phyloP scores from a whole-genome alignment of 2,888 invertebrate genomes.

The Oscheius sp. region DNA sequence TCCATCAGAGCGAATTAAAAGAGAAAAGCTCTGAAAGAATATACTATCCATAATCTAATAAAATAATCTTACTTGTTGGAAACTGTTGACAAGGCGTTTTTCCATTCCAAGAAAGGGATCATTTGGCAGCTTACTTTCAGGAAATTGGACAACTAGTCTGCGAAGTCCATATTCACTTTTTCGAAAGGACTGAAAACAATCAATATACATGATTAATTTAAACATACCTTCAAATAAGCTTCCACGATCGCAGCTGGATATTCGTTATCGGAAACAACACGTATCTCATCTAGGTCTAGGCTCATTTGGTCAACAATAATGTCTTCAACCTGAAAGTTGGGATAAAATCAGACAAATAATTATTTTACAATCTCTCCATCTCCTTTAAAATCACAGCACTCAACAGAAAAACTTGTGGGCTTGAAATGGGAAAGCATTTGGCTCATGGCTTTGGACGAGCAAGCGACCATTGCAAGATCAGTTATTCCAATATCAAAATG shows the following conservation, averaged over 20 bases:
- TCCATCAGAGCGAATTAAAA: background rate
- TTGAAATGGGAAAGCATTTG: background rate
- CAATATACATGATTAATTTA: background rate
- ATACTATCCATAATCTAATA: background rate
- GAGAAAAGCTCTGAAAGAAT: background rate
- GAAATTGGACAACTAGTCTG: background rate
- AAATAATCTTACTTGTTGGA: background rate
- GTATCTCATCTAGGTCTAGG: background rate
- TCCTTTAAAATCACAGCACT: background rate
- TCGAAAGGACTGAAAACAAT: background rate
- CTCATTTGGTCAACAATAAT: constrained; percentile 1
- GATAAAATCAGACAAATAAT: background rate
- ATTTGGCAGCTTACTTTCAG: background rate
- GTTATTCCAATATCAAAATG: background rate
- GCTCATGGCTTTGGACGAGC: background rate
- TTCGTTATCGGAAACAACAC: background rate
- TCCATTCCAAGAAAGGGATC: background rate
- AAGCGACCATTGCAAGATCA: background rate
- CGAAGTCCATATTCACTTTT: background rate
- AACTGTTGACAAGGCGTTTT: background rate
- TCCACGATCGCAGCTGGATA: background rate
- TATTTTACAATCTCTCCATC: background rate
- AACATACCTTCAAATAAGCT: background rate
- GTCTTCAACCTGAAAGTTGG: background rate
- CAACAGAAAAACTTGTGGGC: background rate